A percentile compares a stretch with the other conserved stretches of the same genome.
phyloP scores from a whole-genome alignment of 2,797 vertebrate genomes.

The Bufotes viridis region DNA sequence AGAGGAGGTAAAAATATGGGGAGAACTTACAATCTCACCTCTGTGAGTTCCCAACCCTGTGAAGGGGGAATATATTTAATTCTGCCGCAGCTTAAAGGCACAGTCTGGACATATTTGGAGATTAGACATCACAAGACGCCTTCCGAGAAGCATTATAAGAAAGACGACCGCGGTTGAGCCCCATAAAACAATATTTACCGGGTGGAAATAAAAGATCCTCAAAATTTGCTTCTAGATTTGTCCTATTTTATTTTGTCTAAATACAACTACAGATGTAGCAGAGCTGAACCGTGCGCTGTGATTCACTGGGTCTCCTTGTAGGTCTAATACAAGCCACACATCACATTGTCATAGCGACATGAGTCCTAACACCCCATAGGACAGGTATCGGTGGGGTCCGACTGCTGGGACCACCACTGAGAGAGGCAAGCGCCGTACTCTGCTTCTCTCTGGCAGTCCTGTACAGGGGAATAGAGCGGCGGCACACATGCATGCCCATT shows the following conservation, averaged over 20 bases:
- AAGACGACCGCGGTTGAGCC: not conserved
- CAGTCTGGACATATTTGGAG: not conserved
- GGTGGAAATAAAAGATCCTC: not conserved
- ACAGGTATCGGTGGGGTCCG: too few relatives aligned
- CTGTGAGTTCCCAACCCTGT: not conserved
- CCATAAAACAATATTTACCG: not conserved
- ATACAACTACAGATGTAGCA: not conserved
- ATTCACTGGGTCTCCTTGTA: too few relatives aligned
- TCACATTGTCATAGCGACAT: too few relatives aligned
- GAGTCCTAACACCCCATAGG: too few relatives aligned
- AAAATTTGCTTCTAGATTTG: not conserved
- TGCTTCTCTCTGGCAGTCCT: too few relatives aligned
- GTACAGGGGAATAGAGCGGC: too few relatives aligned
- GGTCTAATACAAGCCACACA: too few relatives aligned
- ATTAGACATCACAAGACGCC: not conserved
- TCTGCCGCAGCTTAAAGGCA: not conserved
- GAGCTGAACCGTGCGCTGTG: not conserved
- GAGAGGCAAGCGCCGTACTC: too few relatives aligned
- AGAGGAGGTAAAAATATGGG: conserved; percentile 26
- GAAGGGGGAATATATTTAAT: not conserved
- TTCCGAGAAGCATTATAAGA: not conserved
- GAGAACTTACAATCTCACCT: conserved; percentile 20
- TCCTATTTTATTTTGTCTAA: not conserved
- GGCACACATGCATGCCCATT: too few relatives aligned
- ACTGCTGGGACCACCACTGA: too few relatives aligned